These are phyloP conservation scores for Xiphias gladius DNA, from an alignment of 2,113 vertebrate genomes.

Conservation along the genomic window DNA sequence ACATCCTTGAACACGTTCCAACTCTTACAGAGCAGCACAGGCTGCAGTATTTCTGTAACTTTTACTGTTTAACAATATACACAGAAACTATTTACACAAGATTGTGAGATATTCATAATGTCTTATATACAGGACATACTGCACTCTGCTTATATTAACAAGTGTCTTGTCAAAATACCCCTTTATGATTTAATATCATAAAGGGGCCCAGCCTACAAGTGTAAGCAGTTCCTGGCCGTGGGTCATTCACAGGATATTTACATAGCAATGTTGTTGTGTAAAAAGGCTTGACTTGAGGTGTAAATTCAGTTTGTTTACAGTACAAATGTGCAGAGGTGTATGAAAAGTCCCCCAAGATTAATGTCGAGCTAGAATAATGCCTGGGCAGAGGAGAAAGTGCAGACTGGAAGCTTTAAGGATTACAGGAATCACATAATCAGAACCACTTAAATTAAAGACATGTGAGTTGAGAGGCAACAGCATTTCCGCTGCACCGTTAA, in stretches of 20 bases:
- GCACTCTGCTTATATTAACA: background rate
- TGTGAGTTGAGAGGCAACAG: background rate
- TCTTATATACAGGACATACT: background rate
- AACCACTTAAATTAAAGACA: conserved; percentile 32
- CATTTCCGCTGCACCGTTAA: background rate
- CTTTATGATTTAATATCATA: background rate
- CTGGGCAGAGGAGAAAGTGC: background rate
- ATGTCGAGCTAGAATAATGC: background rate
- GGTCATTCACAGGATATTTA: conserved; percentile 17
- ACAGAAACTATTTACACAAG: background rate
- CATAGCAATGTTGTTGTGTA: background rate
- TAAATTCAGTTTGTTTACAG: background rate
- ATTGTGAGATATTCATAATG: background rate
- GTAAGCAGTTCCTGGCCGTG: background rate
- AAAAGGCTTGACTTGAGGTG: background rate
- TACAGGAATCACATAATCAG: conserved; percentile 28
- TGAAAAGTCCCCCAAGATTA: background rate
- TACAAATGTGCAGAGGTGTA: background rate
- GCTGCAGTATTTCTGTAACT: background rate
- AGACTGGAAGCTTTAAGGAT: conserved; percentile 30
- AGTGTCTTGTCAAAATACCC: too few species aligned
- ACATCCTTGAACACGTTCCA: background rate
- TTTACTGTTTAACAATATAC: background rate
- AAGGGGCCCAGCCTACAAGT: background rate
- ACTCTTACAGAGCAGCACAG: background rate